Conservation (phyloP, 2,113 vertebrate genomes). For the Serilophus lunatus region DNA sequence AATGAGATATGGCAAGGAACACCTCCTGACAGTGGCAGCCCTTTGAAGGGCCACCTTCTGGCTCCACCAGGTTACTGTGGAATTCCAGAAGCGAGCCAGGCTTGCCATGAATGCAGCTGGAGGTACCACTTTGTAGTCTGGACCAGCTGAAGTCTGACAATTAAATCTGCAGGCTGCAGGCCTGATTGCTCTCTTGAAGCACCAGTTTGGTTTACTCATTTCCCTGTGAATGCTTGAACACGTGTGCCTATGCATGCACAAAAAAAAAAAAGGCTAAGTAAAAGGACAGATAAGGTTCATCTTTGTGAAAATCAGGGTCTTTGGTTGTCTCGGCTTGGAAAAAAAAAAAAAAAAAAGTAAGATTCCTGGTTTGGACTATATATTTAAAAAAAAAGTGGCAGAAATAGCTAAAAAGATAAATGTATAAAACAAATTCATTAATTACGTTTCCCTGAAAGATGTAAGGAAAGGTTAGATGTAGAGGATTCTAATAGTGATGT, state of each 20-base stretch:
- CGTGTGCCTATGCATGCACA: accelerated
- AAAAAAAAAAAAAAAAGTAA: not conserved
- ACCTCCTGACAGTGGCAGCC: not conserved
- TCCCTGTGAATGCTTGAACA: not conserved
- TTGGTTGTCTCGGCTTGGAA: not conserved
- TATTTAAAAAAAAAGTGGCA: not conserved
- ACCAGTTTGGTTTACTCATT: not conserved
- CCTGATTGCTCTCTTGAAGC: not conserved
- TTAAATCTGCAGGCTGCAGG: not conserved
- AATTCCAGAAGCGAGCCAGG: not conserved
- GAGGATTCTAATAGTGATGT: not conserved
- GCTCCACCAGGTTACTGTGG: not conserved
- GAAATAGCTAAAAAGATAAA: not conserved
- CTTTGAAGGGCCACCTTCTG: not conserved
- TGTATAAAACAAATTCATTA: not conserved
- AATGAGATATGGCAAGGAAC: not conserved
- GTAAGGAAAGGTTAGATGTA: not conserved
- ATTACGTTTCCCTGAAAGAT: not conserved
- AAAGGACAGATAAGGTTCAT: not conserved
- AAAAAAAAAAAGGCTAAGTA: not conserved
- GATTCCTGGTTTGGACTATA: not conserved
- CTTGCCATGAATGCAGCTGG: not conserved
- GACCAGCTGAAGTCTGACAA: not conserved
- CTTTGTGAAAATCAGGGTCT: not conserved
- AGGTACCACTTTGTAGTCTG: not conserved